Percentiles rank a stretch among this genome's conserved stretches.
Conservation (phyloP, 2,888 invertebrate genomes). For the Drosophila nr. fundita region DNA sequence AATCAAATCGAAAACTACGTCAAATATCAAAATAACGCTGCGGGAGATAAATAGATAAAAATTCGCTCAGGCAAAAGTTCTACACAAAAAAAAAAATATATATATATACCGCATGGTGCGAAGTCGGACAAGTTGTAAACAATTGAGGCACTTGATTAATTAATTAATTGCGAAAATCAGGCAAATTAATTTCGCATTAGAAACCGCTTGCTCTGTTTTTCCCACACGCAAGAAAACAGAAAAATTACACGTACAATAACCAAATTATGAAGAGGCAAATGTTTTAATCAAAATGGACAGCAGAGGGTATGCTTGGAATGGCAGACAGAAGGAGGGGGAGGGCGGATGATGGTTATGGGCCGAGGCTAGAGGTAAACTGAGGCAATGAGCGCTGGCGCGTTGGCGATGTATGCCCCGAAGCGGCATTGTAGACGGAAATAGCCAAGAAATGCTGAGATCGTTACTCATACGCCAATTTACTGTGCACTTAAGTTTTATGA, state of each 20-base stretch:
- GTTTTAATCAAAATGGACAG: slow-evolving; percentile 53
- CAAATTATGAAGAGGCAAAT: slow-evolving; percentile 61
- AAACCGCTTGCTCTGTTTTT: slow-evolving; percentile 37
- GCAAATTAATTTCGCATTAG: slow-evolving; percentile 78
- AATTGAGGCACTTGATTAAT: slow-evolving; percentile 72
- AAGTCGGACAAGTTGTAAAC: slow-evolving; percentile 68
- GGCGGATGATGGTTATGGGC: slow-evolving; percentile 25
- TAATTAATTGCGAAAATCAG: slow-evolving; percentile 76
- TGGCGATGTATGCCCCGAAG: slow-evolving; percentile 29
- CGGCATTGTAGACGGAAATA: slow-evolving; percentile 65
- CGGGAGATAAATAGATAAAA: slow-evolving; percentile 80
- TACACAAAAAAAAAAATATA: slow-evolving; percentile 41
- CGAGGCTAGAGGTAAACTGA: slow-evolving; percentile 40
- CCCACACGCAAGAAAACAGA: slow-evolving; percentile 42
- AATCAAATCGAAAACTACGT: slow-evolving; percentile 76
- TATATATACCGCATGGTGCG: slow-evolving; percentile 9
- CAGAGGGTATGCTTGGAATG: slow-evolving; percentile 1
- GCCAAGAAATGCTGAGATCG: slow-evolving; percentile 68
- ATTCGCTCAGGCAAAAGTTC: slow-evolving; percentile 45
- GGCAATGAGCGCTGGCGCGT: slow-evolving; percentile 28
- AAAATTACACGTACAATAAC: slow-evolving; percentile 33
- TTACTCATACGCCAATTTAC: slow-evolving; percentile 79
- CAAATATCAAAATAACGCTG: slow-evolving; percentile 77
- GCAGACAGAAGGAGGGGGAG: neutral
- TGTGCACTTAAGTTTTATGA: slow-evolving; percentile 79